Percentiles rank a stretch among this genome's conserved stretches.
Conservation (phyloP, 2,113 vertebrate genomes). For the Onychostruthus taczanowskii region DNA sequence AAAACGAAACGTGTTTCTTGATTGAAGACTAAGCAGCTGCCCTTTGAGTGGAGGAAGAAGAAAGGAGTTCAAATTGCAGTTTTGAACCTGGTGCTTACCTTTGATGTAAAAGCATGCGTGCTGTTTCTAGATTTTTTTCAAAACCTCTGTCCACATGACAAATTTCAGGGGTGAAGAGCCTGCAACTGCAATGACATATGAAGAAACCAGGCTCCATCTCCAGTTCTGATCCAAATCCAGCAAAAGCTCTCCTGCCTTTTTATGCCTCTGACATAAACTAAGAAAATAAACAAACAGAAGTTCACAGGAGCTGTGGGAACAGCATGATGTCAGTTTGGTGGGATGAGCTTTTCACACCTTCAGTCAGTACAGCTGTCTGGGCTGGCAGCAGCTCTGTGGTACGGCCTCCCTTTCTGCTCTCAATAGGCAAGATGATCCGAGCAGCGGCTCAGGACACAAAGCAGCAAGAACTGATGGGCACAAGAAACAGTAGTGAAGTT, state of each 20-base stretch:
- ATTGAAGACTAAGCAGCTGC: not conserved
- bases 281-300: not conserved
- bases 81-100: not conserved
- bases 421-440: not conserved
- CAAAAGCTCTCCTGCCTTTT: not conserved
- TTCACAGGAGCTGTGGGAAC: not conserved
- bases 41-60: not conserved
- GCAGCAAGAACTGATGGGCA: not conserved
- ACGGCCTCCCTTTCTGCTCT: not conserved
- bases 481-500: not conserved
- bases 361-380: not conserved
- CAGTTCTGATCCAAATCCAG: not conserved
- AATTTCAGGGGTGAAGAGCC: not conserved
- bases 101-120: not conserved
- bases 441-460: not conserved
- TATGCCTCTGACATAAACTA: not conserved
- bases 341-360: not conserved
- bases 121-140: not conserved
- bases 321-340: not conserved
- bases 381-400: not conserved
- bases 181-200: not conserved
- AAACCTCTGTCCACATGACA: not conserved
- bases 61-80: not conserved
- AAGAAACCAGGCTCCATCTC: not conserved
- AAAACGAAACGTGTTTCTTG: not conserved